These are phyloP conservation scores for Drosophila lacertosa DNA, from an alignment of 1,140 invertebrate genomes.

Conservation along the genomic window DNA sequence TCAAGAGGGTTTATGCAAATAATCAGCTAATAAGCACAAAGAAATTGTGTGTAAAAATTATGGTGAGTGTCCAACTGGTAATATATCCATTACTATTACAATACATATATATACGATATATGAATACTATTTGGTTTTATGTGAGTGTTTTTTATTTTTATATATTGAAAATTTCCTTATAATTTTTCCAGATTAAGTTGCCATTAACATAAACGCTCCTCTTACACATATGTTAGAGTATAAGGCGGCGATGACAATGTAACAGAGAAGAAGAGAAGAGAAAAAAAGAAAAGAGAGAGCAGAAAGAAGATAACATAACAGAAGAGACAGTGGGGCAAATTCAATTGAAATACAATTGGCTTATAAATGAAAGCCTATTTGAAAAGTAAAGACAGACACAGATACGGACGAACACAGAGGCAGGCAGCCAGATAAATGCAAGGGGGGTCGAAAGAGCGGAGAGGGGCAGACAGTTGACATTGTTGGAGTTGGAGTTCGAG, in stretches of 20 bases:
- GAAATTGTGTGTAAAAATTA: no score
- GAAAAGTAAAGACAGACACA: constrained; percentile 31
- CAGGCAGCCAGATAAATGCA: constrained; percentile 1
- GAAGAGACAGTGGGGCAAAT: constrained; percentile 53
- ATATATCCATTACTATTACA: no score
- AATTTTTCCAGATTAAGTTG: no score
- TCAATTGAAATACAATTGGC: constrained; percentile 80
- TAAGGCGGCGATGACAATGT: constrained; percentile 14
- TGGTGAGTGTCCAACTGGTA: no score
- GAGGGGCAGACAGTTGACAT: neutral
- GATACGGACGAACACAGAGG: neutral
- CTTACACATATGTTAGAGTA: constrained; percentile 11
- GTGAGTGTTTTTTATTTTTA: no score
- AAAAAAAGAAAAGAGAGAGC: constrained; percentile 20
- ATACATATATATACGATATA: no score
- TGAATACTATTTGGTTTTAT: no score
- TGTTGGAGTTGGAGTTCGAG: neutral
- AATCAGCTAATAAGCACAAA: no score
- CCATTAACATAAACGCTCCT: no score
- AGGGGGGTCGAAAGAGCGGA: neutral
- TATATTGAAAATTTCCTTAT: no score
- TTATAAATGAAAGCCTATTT: constrained; percentile 75
- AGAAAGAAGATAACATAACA: neutral
- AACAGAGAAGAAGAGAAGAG: constrained; percentile 13
- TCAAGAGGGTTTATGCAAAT: no score